Conservation (phyloP, 1,140 invertebrate species). For the Ylistrum balloti region DNA sequence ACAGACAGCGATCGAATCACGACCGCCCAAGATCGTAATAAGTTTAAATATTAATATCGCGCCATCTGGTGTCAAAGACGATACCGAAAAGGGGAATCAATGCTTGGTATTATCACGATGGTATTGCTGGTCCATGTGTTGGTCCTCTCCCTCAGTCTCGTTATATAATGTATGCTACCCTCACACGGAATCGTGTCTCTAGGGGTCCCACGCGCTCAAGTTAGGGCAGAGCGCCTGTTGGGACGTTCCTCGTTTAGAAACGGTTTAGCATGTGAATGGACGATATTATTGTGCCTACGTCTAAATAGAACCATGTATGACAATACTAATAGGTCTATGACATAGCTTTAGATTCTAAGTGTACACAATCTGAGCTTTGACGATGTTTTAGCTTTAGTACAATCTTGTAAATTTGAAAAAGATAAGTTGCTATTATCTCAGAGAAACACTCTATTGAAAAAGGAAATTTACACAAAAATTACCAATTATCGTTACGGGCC, state of each 20-base stretch:
- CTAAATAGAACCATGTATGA: not conserved
- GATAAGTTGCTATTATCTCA: not conserved
- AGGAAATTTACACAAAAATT: not conserved
- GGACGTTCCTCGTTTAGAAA: slow-evolving; percentile 14
- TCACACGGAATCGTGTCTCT: not conserved
- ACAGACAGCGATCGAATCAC: slow-evolving; percentile 32
- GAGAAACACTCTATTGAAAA: not conserved
- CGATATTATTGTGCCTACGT: not conserved
- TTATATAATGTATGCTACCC: slow-evolving; percentile 13
- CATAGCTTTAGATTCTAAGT: not conserved
- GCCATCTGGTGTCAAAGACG: slow-evolving; percentile 37
- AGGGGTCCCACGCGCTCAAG: not conserved
- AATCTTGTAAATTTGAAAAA: not conserved
- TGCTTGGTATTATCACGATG: slow-evolving; percentile 11
- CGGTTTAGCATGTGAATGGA: slow-evolving; percentile 31
- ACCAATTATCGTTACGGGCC: not conserved
- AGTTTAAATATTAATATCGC: slow-evolving; percentile 40
- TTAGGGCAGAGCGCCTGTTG: slow-evolving; percentile 3
- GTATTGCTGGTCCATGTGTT: slow-evolving; percentile 11
- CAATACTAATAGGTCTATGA: not conserved
- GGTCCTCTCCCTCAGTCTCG: not conserved
- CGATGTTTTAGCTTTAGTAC: not conserved
- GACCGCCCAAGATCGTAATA: slow-evolving; percentile 31
- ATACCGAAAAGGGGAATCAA: slow-evolving; percentile 38
- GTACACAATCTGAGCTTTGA: not conserved